These are phyloP conservation scores for Pachypanchax playfairii DNA, from an alignment of 2,113 vertebrate species.

Conservation along the genomic window DNA sequence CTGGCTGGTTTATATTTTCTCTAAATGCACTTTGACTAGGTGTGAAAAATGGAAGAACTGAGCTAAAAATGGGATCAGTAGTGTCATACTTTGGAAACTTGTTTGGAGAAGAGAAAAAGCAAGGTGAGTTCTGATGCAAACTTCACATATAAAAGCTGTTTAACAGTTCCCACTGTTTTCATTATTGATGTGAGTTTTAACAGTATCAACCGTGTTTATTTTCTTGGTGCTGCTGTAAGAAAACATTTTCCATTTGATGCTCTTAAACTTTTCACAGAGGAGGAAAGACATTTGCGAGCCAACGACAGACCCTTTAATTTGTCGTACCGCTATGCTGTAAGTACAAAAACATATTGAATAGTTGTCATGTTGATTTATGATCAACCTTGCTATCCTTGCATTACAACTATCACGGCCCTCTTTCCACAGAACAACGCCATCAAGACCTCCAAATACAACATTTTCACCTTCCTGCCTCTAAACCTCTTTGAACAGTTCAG, in stretches of 20 bases:
- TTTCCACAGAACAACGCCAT: constrained; percentile 87
- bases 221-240: neutral
- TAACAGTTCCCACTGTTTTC: no score
- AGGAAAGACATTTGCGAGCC: constrained; percentile 85
- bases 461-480: constrained; percentile 91
- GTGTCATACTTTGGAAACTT: constrained; percentile 74
- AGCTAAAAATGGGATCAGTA: constrained; percentile 74
- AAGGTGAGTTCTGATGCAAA: constrained; percentile 72
- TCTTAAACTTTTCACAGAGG: constrained; percentile 70
- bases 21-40: constrained; percentile 63
- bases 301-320: constrained; percentile 88
- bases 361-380: neutral
- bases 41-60: constrained; percentile 72
- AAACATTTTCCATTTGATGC: neutral
- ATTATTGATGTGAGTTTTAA: no score
- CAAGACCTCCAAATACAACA: constrained; percentile 92
- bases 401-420: neutral
- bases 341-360: constrained; percentile 53
- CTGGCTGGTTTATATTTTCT: no score
- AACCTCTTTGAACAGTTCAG: constrained; percentile 97
- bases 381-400: neutral
- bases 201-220: neutral
- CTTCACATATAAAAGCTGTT: neutral
- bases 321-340: constrained; percentile 87
- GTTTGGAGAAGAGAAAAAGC: constrained; percentile 68